phyloP scores from a whole-genome alignment of 1,140 invertebrate species.

The Ostrea denselamellosa region DNA sequence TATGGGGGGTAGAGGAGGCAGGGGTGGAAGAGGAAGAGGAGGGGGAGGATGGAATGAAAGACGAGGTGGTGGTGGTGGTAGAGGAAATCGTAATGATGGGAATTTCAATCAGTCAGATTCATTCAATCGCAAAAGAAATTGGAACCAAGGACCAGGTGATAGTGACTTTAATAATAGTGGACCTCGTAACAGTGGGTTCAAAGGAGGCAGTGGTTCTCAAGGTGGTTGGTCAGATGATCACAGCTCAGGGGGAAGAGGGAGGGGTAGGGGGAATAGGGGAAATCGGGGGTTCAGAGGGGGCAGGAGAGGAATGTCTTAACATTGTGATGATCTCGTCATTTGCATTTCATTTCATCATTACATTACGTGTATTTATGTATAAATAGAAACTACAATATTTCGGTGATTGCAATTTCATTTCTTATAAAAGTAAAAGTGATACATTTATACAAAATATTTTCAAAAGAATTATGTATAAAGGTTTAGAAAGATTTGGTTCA shows the following conservation, averaged over 20 bases:
- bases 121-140: slow-evolving; percentile 50
- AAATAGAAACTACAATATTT: background rate
- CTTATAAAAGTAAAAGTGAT: background rate
- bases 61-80: slow-evolving; percentile 38
- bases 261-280: slow-evolving; percentile 45
- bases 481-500: background rate
- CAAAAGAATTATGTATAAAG: background rate
- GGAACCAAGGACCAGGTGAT: slow-evolving; percentile 53
- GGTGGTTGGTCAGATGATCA: slow-evolving; percentile 56
- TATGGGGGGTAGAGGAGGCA: slow-evolving; percentile 56
- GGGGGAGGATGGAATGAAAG: slow-evolving; percentile 32
- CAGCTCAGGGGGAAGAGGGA: slow-evolving; percentile 51
- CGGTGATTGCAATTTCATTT: background rate
- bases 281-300: slow-evolving; percentile 53
- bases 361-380: background rate
- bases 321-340: slow-evolving; percentile 22
- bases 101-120: slow-evolving; percentile 43
- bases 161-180: slow-evolving; percentile 49
- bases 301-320: slow-evolving; percentile 24
- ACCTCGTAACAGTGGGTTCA: slow-evolving; percentile 47
- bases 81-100: slow-evolving; percentile 2
- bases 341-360: slow-evolving; percentile 7
- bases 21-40: slow-evolving; percentile 46
- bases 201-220: slow-evolving; percentile 56
- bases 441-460: background rate